These are phyloP conservation scores for Polydrusus cervinus DNA, from an alignment of 2,888 invertebrate genomes.

Conservation along the genomic window DNA sequence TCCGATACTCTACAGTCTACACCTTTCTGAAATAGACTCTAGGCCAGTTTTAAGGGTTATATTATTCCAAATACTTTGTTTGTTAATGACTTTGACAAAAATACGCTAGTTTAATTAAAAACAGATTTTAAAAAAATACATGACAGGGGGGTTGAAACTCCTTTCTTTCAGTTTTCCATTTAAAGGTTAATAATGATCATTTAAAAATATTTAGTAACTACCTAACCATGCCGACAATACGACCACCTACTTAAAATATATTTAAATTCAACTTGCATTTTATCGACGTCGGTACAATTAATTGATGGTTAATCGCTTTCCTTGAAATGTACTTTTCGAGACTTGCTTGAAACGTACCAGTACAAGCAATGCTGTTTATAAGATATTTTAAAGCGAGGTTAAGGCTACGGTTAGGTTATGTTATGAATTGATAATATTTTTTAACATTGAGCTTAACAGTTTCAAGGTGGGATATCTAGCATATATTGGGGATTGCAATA, in stretches of 20 bases:
- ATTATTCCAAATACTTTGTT: too few relatives aligned
- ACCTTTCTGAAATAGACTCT: too few relatives aligned
- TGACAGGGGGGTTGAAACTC: too few relatives aligned
- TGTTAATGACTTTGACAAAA: too few relatives aligned
- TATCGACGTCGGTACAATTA: conserved; percentile 32
- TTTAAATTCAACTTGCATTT: conserved; percentile 20
- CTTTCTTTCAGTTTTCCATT: too few relatives aligned
- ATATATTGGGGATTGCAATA: conserved; percentile 9
- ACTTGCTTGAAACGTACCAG: conserved; percentile 1
- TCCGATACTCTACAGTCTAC: too few relatives aligned
- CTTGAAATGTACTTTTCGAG: conserved; percentile 29
- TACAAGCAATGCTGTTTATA: conserved; percentile 3
- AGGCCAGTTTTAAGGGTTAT: too few relatives aligned
- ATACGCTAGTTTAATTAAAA: too few relatives aligned
- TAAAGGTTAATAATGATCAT: too few relatives aligned
- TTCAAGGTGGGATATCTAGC: conserved; percentile 19
- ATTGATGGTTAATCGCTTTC: conserved; percentile 39
- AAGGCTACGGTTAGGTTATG: conserved; percentile 15
- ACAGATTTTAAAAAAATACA: too few relatives aligned
- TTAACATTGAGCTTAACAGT: conserved; percentile 26
- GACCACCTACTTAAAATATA: conserved; percentile 13
- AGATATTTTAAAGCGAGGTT: conserved; percentile 19
- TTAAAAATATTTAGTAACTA: too few relatives aligned
- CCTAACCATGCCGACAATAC: background rate
- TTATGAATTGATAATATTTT: conserved; percentile 27